Base-by-base conservation (phyloP, 2,113 vertebrate genomes). In the Nothocercus julius region DNA sequence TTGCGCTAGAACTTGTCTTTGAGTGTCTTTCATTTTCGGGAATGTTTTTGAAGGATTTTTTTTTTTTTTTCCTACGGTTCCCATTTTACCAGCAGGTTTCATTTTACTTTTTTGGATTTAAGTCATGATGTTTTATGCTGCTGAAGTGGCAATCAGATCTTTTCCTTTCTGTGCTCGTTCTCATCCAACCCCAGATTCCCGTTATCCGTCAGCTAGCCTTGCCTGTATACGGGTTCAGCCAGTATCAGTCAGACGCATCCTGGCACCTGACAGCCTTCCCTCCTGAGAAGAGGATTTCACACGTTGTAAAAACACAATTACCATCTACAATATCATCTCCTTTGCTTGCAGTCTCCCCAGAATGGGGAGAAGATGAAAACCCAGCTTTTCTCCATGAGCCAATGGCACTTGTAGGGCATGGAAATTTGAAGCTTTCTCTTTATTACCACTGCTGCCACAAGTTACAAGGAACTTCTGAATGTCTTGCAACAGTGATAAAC, bases 331-430 rank as follows among this genome's bases (percentile, higher is more conserved):
- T 22, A 51, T 19, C 51, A 63, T 21, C 32, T 75, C 13, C 5
- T 21, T n/a, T 75, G 9, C 18, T 61, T 61, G 58, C 25, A 36
- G 9, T 87, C 30, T 62, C 27, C 27, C 7, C 44, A 40, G 25
- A 76, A 54, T 16, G 30, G 30, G 24, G 9, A 56, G 38, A 84
- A 80, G 4, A 24, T 18, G 10, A 11, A 62, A 70, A 61, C 4
- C 13, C 21, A 53, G 17, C 18, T 58, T 82, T 38, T 5, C 3
- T 34, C 56, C 38, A 2, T 25, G 17, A 34, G 15, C 14, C 25
- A 38, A 14, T 17, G 40, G 21, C 24, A 36, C 6, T 69, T 22
- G 12, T 0, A 0, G 8, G 12, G 15, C 42, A 82, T 44, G 34
- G 45, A 25, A 62, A 16, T 62, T 61, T 53, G 11, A 62, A 82